phyloP scores from a whole-genome alignment of 2,113 vertebrate genomes.

The Cyprinodon variegatus region DNA sequence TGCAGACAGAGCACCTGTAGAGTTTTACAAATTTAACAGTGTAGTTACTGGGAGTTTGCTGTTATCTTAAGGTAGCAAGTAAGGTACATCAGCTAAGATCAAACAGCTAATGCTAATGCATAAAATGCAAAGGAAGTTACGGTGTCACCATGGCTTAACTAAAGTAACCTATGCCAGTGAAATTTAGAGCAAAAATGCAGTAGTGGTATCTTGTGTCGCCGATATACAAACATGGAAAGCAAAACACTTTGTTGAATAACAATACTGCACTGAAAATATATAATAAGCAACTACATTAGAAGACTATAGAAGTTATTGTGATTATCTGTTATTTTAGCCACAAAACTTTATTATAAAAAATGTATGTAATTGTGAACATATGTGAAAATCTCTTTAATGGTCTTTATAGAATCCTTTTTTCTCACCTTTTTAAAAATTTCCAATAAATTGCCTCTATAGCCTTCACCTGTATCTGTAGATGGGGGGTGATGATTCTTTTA shows the following conservation, averaged over 20 bases:
- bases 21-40: no score
- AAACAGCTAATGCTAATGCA: no score
- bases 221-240: background rate
- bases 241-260: no score
- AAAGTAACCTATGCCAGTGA: background rate
- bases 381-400: constrained; percentile 68
- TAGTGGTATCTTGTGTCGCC: no score
- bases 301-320: constrained; percentile 71
- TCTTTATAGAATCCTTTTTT: constrained; percentile 19
- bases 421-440: constrained; percentile 31
- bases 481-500: constrained; percentile 51
- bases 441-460: constrained; percentile 42
- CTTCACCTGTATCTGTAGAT: constrained; percentile 59
- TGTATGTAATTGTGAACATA: constrained; percentile 64
- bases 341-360: constrained; percentile 61
- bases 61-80: no score
- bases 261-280: constrained; percentile 8
- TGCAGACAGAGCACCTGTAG: no score
- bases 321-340: constrained; percentile 70
- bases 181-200: background rate
- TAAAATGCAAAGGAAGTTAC: no score
- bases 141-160: background rate
- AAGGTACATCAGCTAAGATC: no score
- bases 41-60: no score
- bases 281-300: constrained; percentile 20